Conservation (phyloP, 2,113 vertebrate species). For the Trinectes maculatus region DNA sequence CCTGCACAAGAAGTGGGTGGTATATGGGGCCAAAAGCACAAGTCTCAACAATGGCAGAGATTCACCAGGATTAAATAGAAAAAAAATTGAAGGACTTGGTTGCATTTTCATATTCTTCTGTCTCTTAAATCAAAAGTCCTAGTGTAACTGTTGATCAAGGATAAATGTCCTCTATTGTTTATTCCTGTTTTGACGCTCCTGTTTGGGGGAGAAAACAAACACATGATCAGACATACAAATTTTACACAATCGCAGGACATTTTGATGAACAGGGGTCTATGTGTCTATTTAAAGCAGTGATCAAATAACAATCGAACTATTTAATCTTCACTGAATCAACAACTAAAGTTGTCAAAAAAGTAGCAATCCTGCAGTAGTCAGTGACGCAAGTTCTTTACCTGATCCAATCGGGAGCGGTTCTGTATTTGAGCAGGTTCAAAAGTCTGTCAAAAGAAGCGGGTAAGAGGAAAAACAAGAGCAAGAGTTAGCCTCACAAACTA, state of each 20-base stretch:
- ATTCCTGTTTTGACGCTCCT: slow-evolving; percentile 95
- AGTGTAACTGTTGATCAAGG: slow-evolving; percentile 84
- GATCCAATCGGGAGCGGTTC: slow-evolving; percentile 77
- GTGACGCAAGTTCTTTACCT: slow-evolving; percentile 69
- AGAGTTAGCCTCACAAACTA: slow-evolving; percentile 15
- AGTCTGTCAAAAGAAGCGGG: slow-evolving; percentile 60
- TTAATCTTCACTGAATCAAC: background rate
- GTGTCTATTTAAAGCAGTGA: slow-evolving; percentile 10
- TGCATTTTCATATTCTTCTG: slow-evolving; percentile 78
- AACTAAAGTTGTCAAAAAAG: no score
- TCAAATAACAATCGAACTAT: background rate
- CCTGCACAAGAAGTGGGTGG: slow-evolving; percentile 84
- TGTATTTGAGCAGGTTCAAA: slow-evolving; percentile 78
- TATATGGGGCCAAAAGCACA: slow-evolving; percentile 83
- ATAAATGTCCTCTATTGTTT: slow-evolving; percentile 88
- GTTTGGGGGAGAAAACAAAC: slow-evolving; percentile 55
- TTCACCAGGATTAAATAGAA: slow-evolving; percentile 83
- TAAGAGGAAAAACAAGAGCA: slow-evolving; percentile 10
- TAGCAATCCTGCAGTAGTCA: no score
- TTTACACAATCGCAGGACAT: background rate
- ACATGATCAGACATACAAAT: slow-evolving; percentile 16
- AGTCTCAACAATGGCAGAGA: slow-evolving; percentile 83
- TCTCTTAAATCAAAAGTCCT: slow-evolving; percentile 80
- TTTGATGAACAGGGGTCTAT: background rate
- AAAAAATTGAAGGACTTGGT: slow-evolving; percentile 73